Conservation (phyloP, 1,140 invertebrate genomes). For the Drosophila setifemur region DNA sequence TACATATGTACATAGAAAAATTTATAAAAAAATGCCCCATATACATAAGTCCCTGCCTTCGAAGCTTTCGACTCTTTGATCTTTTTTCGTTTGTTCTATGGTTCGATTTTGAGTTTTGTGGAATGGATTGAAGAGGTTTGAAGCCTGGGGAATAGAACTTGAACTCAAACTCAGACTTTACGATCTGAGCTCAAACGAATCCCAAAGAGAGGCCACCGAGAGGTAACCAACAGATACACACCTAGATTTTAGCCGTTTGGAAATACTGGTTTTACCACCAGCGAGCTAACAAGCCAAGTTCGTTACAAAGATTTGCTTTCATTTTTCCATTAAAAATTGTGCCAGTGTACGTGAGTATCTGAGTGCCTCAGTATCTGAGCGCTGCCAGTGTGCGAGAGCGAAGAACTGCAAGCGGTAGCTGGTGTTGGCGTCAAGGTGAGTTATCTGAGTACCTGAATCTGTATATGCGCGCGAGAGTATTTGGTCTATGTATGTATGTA, state of each 20-base stretch:
- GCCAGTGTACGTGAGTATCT: constrained; percentile 20
- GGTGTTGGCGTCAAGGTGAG: constrained; percentile 31
- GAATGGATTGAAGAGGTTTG: neutral
- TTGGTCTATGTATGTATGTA: neutral
- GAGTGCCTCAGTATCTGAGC: constrained; percentile 3
- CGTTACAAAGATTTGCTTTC: constrained; percentile 79
- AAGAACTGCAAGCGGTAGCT: too few species aligned
- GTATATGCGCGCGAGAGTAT: constrained; percentile 7
- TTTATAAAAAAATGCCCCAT: too few species aligned
- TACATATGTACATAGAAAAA: too few species aligned
- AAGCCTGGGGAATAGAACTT: neutral
- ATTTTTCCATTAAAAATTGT: constrained; percentile 70
- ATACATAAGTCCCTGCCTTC: too few species aligned
- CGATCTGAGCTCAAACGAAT: neutral
- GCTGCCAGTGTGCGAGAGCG: neutral
- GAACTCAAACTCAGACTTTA: constrained; percentile 14
- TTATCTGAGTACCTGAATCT: constrained; percentile 22
- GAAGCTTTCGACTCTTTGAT: too few species aligned
- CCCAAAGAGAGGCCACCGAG: constrained; percentile 40
- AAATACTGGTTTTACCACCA: constrained; percentile 72
- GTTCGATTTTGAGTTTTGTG: neutral
- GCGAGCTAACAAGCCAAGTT: constrained; percentile 53
- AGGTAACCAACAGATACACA: constrained; percentile 59
- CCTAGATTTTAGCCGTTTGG: constrained; percentile 45
- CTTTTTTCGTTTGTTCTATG: too few species aligned